Base-by-base conservation (phyloP, 2,797 vertebrate genomes). In the Chrysolophus pictus region DNA sequence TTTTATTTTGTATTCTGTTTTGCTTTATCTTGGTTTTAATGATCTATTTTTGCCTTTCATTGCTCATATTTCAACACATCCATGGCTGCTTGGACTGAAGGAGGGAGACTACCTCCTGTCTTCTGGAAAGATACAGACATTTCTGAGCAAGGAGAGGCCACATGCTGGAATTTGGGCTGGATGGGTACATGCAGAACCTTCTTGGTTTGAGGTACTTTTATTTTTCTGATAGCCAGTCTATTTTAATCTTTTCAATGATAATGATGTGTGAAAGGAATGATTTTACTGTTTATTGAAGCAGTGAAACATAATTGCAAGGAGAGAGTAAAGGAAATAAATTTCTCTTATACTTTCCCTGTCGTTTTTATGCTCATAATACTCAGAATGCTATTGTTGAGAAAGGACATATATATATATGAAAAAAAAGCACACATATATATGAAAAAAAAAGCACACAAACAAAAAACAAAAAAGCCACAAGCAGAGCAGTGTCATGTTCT, bases 201-300 rank as follows among this genome's bases (percentile, higher is more conserved):
- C 14, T 79, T 59, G 42, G 3, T 33, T 39, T 59, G 28, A 11
- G 33, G n/a, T 23, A 55, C 62, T 79, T 41, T 47, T 88, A 69
- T 53, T 49, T 88, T 93, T 92, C 68, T 3, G 12, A 70, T 60
- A 92, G 59, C 71, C 23, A 53, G 69, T 53, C 46, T 84, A 15
- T 87, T 96, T 96, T 90, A 95, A 93, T 96, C 72, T 90, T 93
- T 94, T 87, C 77, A 88, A 33, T 0, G 14, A 53, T 81, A 94
- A 96, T 76, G 89, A 91, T 79, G 90, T 88, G 69, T 91, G 75
- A 33, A 82, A 90, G 39, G 74, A 92, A 93, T 82, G 14, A 79
- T 89, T 93, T 92, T 90, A 87, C 75, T 91, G 82, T 96, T 94
- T 94, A 75, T 85, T 95, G 90, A 96, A 94, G 85, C 77, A 93